A percentile compares a stretch with the other conserved stretches of the same genome.
Conservation (phyloP, 2,797 vertebrate species). For the Hippoglossus hippoglossus region DNA sequence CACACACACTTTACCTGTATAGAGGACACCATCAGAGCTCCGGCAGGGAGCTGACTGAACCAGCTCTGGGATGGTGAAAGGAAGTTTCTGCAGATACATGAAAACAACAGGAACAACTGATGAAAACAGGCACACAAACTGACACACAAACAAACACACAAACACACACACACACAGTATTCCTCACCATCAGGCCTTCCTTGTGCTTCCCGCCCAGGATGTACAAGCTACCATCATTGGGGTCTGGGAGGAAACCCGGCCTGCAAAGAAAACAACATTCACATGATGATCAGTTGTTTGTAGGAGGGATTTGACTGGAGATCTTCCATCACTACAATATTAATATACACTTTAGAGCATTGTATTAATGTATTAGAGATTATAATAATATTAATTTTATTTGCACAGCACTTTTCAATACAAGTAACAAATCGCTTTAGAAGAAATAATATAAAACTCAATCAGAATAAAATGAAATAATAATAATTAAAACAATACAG, state of each 20-base stretch:
- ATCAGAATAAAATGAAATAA: too few species aligned
- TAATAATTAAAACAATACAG: too few species aligned
- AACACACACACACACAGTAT: too few species aligned
- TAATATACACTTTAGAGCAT: too few species aligned
- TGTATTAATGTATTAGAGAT: too few species aligned
- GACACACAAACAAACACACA: background rate
- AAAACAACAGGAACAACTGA: conserved; percentile 6
- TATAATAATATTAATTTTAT: too few species aligned
- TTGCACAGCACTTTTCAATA: too few species aligned
- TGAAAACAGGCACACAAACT: conserved; percentile 5
- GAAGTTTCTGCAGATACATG: conserved; percentile 87
- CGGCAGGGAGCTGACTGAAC: conserved; percentile 97
- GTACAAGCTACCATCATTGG: conserved; percentile 96
- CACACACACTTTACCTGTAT: conserved; percentile 86
- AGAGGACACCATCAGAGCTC: conserved; percentile 95
- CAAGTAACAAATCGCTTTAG: too few species aligned
- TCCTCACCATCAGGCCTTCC: conserved; percentile 93
- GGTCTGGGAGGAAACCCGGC: conserved; percentile 94
- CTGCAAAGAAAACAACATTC: conserved; percentile 69
- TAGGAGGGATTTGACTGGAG: too few species aligned
- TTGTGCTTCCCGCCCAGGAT: conserved; percentile 92
- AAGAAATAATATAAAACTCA: too few species aligned
- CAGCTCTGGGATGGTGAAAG: conserved; percentile 97
- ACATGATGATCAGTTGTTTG: background rate
- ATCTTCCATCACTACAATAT: too few species aligned